These are phyloP conservation scores for Macaca nemestrina DNA, from an alignment of 2,113 vertebrate species.

Conservation along the genomic window DNA sequence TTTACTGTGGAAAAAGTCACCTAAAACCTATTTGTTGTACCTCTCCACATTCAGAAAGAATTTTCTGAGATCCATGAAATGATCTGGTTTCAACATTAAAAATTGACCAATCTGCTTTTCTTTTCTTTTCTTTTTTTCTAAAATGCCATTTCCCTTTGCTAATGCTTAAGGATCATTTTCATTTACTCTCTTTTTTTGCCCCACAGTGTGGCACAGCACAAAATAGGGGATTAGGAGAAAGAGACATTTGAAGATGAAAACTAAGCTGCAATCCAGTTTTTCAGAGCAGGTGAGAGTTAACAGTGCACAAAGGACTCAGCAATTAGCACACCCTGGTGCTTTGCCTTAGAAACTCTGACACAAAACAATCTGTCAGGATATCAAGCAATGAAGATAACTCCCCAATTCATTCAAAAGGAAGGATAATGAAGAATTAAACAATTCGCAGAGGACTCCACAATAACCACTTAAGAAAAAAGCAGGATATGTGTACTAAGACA, in stretches of 20 bases:
- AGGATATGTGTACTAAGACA: background rate
- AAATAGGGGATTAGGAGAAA: background rate
- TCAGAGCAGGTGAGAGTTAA: background rate
- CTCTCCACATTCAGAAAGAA: background rate
- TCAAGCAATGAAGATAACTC: background rate
- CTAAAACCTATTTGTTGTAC: background rate
- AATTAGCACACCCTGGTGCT: constrained; percentile 15
- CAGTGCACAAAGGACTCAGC: background rate
- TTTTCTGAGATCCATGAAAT: background rate
- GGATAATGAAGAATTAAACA: constrained; percentile 40
- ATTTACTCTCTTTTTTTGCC: background rate
- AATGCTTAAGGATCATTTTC: background rate
- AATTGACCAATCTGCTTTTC: background rate
- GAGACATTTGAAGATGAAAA: background rate
- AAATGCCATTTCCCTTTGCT: background rate
- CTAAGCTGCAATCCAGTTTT: background rate
- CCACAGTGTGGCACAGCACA: background rate
- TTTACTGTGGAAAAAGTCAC: background rate
- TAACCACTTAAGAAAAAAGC: background rate
- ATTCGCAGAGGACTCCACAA: background rate
- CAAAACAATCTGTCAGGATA: constrained; percentile 37
- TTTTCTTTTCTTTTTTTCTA: background rate
- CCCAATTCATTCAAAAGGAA: background rate
- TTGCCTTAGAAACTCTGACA: constrained; percentile 8
- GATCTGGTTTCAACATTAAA: background rate